Base-by-base conservation (phyloP, 2,797 vertebrate genomes). In the Argya squamiceps region DNA sequence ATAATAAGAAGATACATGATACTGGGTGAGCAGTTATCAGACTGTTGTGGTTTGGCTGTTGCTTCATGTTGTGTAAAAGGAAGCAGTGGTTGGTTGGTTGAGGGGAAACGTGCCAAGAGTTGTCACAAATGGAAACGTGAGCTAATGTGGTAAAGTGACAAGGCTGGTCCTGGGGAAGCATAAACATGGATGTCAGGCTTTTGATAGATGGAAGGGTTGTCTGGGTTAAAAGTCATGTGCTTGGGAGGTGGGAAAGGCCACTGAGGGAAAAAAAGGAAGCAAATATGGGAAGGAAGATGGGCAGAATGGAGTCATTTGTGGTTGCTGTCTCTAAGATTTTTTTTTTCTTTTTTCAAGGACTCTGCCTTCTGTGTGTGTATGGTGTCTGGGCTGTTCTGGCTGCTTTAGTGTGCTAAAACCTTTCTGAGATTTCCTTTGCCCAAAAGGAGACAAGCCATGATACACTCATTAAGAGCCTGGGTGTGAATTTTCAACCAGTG, bases 1-100 rank as follows among this genome's bases (percentile, higher is more conserved):
- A 88, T 91, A 79, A 87, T 88, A 71, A 93, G 92, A 56, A 94
- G 94, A 73, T 75, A 39, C 44, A 19, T 62, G 46, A 50, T 47
- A 11, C 3, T 82, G 79, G 84, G 43, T 34, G 23, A 77, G 44
- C 43, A 43, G 84, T 87, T 92, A 76, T 65, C 93, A 91, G 89
- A 58, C 82, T 89, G 6, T 80, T 58, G 84, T 78, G 26, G 71
- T 95, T 91, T 92, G 83, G 84, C 84, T 77, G 76, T 47, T 50
- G n/a, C 79, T 69, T 11, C 5, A 7, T 92, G 94, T 80, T 5
- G 9, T 53, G 46, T 24, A 15, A 80, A 91, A 84, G 70, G 58
- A 67, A 74, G 71, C 19, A 16, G 52, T 60, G 87, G 22, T 20
- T 92, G 81, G 22, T 20, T 92, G 81, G 63, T 15, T 64, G 81